Conservation (phyloP, 2,888 invertebrate species). For the Xestia sexstrigata region DNA sequence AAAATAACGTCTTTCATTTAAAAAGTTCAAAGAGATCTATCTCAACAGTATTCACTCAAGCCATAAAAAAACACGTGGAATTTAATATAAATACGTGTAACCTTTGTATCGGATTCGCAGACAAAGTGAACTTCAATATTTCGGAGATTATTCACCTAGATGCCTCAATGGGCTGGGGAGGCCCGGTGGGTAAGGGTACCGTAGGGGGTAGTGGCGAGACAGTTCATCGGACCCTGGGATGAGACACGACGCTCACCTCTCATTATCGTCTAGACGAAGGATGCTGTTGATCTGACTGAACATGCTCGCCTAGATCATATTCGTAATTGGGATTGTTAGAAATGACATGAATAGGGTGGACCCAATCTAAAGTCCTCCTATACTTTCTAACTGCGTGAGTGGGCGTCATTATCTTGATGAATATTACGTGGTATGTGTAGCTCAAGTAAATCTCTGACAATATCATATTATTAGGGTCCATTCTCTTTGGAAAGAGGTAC, state of each 20-base stretch:
- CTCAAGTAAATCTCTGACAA: conserved; percentile 14
- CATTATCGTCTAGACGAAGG: conserved; percentile 79
- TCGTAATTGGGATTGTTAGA: conserved; percentile 43
- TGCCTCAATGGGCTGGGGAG: conserved; percentile 51
- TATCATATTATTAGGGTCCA: not conserved
- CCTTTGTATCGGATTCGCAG: conserved; percentile 29
- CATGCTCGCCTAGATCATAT: conserved; percentile 34
- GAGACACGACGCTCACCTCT: conserved; percentile 70
- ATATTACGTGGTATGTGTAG: conserved; percentile 11
- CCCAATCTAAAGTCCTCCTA: conserved; percentile 2
- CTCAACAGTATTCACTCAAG: conserved; percentile 1
- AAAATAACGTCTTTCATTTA: not conserved
- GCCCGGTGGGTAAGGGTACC: conserved; percentile 55
- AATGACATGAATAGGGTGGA: conserved; percentile 25
- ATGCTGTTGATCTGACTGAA: conserved; percentile 61
- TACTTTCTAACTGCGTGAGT: not conserved
- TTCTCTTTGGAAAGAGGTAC: conserved; percentile 1
- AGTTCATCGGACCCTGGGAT: conserved; percentile 83
- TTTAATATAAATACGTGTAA: conserved; percentile 32
- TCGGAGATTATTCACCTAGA: conserved; percentile 52
- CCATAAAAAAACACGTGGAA: conserved; percentile 18
- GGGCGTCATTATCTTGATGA: conserved; percentile 23
- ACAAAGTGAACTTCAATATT: conserved; percentile 53
- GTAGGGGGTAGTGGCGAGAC: conserved; percentile 76
- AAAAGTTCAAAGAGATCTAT: conserved; percentile 23